Conservation (phyloP, 2,113 vertebrate species). For the Glaucomys volans region DNA sequence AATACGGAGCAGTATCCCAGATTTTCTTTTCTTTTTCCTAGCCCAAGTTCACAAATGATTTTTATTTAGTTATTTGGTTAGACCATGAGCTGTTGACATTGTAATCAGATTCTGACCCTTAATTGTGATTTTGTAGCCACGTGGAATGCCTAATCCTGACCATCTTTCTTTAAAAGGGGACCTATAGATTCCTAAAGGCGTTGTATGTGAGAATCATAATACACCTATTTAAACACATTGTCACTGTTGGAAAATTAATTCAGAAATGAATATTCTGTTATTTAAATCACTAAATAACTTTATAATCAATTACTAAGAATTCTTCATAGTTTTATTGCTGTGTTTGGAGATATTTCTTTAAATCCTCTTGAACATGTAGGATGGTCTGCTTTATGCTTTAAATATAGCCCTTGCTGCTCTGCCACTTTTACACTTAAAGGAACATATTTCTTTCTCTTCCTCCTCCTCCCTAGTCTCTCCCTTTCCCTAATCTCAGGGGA, state of each 20-base stretch:
- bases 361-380: background rate
- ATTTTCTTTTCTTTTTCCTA: slow-evolving; percentile 41
- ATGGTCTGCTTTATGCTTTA: no score
- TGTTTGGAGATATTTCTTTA: slow-evolving; percentile 14
- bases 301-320: slow-evolving; percentile 20
- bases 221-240: background rate
- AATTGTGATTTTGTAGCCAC: background rate
- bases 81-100: background rate
- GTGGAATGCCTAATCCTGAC: background rate
- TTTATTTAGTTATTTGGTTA: background rate
- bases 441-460: no score
- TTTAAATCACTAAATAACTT: background rate
- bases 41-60: background rate
- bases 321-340: background rate
- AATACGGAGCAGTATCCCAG: background rate
- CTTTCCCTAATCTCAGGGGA: no score
- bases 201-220: background rate
- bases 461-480: no score
- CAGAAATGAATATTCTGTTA: background rate
- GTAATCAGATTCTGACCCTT: background rate
- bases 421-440: no score
- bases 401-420: no score
- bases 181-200: background rate
- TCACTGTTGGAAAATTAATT: background rate
- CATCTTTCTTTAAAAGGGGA: background rate